Conservation (phyloP, 1,140 invertebrate species). For the Papilio machaon region DNA sequence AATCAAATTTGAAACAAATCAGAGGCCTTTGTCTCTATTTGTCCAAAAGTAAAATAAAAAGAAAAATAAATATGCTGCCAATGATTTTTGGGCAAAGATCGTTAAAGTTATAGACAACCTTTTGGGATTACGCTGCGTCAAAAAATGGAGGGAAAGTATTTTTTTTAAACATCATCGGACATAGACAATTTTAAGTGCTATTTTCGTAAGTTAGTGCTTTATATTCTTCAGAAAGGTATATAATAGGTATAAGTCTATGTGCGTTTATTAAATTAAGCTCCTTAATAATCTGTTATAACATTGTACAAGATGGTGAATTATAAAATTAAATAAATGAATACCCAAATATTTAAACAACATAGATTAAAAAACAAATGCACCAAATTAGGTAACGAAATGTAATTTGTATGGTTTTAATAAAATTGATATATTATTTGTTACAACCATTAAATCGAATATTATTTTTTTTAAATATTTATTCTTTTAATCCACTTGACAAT, state of each 20-base stretch:
- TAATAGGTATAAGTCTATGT: slow-evolving; percentile 32
- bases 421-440: background rate
- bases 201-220: background rate
- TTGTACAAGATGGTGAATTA: background rate
- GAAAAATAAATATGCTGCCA: slow-evolving; percentile 27
- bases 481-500: background rate
- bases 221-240: background rate
- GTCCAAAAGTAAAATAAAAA: background rate
- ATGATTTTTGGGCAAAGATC: background rate
- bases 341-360: too few species aligned
- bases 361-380: too few species aligned
- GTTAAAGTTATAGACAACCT: background rate
- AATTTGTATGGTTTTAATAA: background rate
- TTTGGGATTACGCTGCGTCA: background rate
- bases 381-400: background rate
- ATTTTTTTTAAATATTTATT: background rate
- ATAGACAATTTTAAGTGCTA: too few species aligned
- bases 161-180: background rate
- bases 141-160: slow-evolving; percentile 29
- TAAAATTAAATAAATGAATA: too few species aligned
- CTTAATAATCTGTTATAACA: background rate
- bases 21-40: slow-evolving; percentile 36
- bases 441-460: background rate
- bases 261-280: slow-evolving; percentile 32
- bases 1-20: slow-evolving; percentile 37